A percentile compares a stretch with the other conserved stretches of the same genome.
These are phyloP conservation scores for Rhinoderma darwinii DNA, from an alignment of 2,113 vertebrate genomes.

Conservation along the genomic window DNA sequence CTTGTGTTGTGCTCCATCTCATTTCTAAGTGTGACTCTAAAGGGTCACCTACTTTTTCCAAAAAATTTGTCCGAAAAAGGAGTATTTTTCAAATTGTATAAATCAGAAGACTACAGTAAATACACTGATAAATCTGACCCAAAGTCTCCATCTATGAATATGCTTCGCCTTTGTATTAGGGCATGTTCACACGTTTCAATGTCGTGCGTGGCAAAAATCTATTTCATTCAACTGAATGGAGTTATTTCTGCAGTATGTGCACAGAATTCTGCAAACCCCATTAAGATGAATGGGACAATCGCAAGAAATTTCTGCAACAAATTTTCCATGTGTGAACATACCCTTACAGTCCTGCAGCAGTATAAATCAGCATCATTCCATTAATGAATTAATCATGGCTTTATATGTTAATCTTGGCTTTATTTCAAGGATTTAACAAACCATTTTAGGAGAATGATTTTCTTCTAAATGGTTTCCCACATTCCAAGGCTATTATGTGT, in stretches of 20 bases:
- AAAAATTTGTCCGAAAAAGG: too few species aligned
- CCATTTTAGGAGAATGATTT: neutral
- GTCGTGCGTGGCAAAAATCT: too few species aligned
- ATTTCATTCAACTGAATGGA: too few species aligned
- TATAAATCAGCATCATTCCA: neutral
- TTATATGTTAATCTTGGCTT: too few species aligned
- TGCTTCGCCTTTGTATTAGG: neutral
- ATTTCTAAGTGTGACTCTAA: too few species aligned
- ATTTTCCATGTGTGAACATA: too few species aligned
- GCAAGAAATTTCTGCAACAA: neutral
- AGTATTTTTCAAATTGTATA: too few species aligned
- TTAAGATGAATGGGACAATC: neutral
- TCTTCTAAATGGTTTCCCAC: slow-evolving; percentile 51
- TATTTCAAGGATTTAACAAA: slow-evolving; percentile 13
- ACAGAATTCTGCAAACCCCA: too few species aligned
- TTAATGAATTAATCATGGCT: neutral
- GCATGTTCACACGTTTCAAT: too few species aligned
- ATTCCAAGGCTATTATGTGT: slow-evolving; percentile 65
- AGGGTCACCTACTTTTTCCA: too few species aligned
- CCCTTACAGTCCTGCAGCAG: neutral
- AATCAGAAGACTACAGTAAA: neutral
- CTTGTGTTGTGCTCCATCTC: too few species aligned
- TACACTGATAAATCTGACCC: neutral
- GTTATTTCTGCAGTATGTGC: too few species aligned
- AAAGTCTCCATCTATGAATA: neutral